Evolutionary conservation across 30 jellyfish, hydroid and myxozoan species (phyloP).

Genomic region (Clytia hemisphaerica): DNA sequence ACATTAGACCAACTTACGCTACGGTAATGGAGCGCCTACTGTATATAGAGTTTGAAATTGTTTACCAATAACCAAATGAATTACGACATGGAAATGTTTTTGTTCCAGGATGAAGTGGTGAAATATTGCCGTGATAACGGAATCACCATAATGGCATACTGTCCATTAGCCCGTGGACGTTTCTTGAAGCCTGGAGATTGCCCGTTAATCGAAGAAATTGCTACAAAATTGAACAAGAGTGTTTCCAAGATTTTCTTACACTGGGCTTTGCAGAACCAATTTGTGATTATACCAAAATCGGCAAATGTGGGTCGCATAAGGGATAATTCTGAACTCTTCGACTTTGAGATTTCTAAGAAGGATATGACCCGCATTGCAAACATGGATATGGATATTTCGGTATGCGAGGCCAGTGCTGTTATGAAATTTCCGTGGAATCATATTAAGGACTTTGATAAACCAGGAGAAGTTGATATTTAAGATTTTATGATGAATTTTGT

Average conservation of each 20-base stretch:
- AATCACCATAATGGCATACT: slow-evolving; percentile 74
- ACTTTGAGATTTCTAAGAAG: slow-evolving; percentile 44
- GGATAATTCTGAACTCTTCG: slow-evolving; percentile 60
- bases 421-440: too few species aligned
- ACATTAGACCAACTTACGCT: too few species aligned
- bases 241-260: slow-evolving; percentile 61
- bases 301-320: slow-evolving; percentile 55
- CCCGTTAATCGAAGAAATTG: slow-evolving; percentile 36
- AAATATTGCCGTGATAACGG: slow-evolving; percentile 42
- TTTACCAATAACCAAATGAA: too few species aligned
- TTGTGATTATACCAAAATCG: slow-evolving; percentile 75
- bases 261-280: slow-evolving; percentile 75
- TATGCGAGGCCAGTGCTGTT: slow-evolving; percentile 39
- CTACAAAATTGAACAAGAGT: slow-evolving; percentile 48
- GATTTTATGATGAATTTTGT: too few species aligned
- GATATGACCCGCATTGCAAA: slow-evolving; percentile 51
- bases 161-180: slow-evolving; percentile 86
- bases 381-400: slow-evolving; percentile 55
- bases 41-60: too few species aligned
- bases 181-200: slow-evolving; percentile 45
- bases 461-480: too few species aligned
- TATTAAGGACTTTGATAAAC: too few species aligned
- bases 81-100: too few species aligned
- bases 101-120: slow-evolving; percentile 36
- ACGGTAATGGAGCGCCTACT: too few species aligned